Evolutionary conservation across 53 echinoderm and acorn worm species (phyloP).

Genomic region (Echinarachnius parma): DNA sequence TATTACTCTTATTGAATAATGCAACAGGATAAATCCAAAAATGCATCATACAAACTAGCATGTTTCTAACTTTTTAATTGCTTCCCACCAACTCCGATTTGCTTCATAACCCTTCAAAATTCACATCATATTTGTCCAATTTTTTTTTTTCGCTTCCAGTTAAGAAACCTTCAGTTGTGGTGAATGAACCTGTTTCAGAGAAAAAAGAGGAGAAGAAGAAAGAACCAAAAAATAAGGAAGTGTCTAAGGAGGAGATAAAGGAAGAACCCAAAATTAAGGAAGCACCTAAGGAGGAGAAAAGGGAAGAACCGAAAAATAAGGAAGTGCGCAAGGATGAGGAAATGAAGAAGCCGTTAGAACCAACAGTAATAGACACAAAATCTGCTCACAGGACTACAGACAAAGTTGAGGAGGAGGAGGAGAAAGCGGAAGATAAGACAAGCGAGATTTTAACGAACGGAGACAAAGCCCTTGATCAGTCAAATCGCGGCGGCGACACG

Average conservation of each 20-base stretch:
- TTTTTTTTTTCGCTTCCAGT: background rate
- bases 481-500: conserved; percentile 25
- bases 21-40: no score
- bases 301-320: background rate
- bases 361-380: conserved; percentile 28
- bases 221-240: no score
- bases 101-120: background rate
- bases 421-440: conserved; percentile 20
- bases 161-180: conserved; percentile 7
- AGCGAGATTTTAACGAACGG: conserved; percentile 14
- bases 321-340: conserved; percentile 15
- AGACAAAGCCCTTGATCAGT: conserved; percentile 23
- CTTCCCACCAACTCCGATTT: background rate
- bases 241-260: background rate
- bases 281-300: conserved; percentile 25
- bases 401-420: conserved; percentile 5
- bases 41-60: no score
- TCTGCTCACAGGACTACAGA: conserved; percentile 24
- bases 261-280: background rate
- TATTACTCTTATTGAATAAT: no score
- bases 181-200: conserved; percentile 8
- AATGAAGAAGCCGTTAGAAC: conserved; percentile 26
- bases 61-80: background rate
- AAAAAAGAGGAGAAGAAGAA: background rate
- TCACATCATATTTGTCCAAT: background rate